Conservation (phyloP, 2,113 vertebrate genomes). For the Gasterosteus nipponicus region DNA sequence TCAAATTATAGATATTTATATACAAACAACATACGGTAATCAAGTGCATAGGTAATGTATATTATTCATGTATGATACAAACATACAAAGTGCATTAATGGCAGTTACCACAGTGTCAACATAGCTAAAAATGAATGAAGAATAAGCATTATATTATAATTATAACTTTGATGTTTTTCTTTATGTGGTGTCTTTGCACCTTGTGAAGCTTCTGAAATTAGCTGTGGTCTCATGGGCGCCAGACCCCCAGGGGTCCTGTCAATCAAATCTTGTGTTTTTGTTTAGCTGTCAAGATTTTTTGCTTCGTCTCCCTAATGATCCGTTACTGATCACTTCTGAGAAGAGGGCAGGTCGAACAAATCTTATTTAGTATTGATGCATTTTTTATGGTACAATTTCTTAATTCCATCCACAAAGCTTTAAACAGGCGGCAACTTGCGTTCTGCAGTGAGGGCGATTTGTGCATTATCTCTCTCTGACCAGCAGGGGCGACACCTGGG, state of each 20-base stretch:
- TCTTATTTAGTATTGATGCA: no score
- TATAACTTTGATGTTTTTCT: slow-evolving; percentile 36
- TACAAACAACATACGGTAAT: background rate
- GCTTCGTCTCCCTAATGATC: background rate
- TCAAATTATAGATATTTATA: background rate
- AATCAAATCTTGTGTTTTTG: slow-evolving; percentile 65
- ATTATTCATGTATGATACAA: no score
- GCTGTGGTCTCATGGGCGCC: slow-evolving; percentile 45
- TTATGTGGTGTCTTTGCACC: slow-evolving; percentile 32
- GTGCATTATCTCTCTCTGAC: no score
- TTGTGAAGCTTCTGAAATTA: slow-evolving; percentile 39
- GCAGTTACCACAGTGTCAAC: background rate
- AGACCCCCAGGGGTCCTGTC: slow-evolving; percentile 60
- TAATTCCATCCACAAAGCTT: no score
- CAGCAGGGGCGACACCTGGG: no score
- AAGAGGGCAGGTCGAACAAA: background rate
- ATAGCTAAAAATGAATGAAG: background rate
- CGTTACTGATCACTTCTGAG: background rate
- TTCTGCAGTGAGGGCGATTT: no score
- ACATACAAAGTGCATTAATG: background rate
- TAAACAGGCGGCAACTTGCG: no score
- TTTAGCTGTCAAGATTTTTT: slow-evolving; percentile 41
- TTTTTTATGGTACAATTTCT: no score
- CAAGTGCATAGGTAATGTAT: background rate
- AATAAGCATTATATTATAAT: background rate